Conservation (phyloP, 2,113 vertebrate species). For the Muscicapa adusta region DNA sequence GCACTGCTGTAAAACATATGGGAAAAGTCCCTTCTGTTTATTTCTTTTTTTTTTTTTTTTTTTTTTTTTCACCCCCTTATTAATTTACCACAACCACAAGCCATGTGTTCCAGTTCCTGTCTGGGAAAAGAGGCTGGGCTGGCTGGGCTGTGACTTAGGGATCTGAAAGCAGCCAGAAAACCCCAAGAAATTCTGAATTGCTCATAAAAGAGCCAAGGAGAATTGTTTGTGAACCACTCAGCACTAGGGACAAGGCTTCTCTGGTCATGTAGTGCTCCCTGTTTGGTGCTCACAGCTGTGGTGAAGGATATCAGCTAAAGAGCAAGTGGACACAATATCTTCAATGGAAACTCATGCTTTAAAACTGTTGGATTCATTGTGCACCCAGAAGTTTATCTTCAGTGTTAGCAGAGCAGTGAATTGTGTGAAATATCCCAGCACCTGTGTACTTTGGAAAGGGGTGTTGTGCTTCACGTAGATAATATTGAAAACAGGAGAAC, state of each 20-base stretch:
- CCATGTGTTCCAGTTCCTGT: slow-evolving; percentile 62
- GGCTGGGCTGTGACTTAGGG: background rate
- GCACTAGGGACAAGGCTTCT: background rate
- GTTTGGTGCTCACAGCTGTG: background rate
- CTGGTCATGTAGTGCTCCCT: background rate
- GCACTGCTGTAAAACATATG: slow-evolving; percentile 46
- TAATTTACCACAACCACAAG: slow-evolving; percentile 68
- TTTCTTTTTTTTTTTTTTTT: background rate
- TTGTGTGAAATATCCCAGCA: background rate
- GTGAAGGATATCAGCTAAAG: background rate
- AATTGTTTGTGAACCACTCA: slow-evolving; percentile 35
- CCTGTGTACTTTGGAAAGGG: background rate
- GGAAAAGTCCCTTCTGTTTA: slow-evolving; percentile 66
- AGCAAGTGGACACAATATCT: background rate
- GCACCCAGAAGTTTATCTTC: background rate
- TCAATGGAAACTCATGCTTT: background rate
- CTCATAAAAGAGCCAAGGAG: slow-evolving; percentile 50
- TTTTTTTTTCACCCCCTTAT: slow-evolving; percentile 7
- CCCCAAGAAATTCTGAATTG: slow-evolving; percentile 63
- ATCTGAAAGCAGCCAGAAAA: slow-evolving; percentile 62
- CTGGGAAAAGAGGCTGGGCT: slow-evolving; percentile 56
- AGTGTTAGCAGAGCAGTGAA: background rate
- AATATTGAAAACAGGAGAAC: background rate
- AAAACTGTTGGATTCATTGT: background rate
- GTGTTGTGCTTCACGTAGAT: background rate